Evolutionary conservation across 2,888 invertebrate genomes (phyloP).

Genomic region (Noctua janthe): DNA sequence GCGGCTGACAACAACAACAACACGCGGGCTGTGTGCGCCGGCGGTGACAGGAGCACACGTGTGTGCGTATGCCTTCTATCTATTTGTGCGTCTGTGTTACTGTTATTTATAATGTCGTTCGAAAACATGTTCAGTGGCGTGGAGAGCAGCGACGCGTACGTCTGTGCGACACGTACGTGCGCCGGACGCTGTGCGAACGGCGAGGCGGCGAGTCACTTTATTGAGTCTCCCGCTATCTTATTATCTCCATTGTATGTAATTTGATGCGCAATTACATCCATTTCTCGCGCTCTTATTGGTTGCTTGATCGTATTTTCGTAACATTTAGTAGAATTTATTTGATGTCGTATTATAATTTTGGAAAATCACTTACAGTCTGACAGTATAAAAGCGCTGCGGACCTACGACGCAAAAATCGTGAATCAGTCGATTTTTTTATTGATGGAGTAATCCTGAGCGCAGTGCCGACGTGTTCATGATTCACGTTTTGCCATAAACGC

Average conservation of each 20-base stretch:
- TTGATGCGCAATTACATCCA: conserved; percentile 28
- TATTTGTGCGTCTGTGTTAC: conserved; percentile 40
- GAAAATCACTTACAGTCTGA: not conserved
- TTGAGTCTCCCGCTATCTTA: conserved; percentile 14
- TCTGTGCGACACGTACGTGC: not conserved
- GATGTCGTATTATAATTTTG: not conserved
- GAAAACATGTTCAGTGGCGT: conserved; percentile 56
- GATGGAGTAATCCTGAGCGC: not conserved
- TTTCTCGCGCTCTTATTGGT: conserved; percentile 6
- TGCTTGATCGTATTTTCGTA: not conserved
- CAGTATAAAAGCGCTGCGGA: too few species aligned
- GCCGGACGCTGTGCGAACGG: not conserved
- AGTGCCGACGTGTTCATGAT: conserved; percentile 11
- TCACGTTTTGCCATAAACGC: conserved; percentile 26
- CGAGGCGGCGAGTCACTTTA: not conserved
- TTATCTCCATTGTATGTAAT: conserved; percentile 13
- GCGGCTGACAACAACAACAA: conserved; percentile 31
- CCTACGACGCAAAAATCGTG: not conserved
- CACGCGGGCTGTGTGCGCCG: conserved; percentile 1
- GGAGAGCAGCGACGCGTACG: not conserved
- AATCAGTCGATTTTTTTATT: not conserved
- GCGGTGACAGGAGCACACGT: not conserved
- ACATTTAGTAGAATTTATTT: not conserved
- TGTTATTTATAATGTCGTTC: conserved; percentile 43
- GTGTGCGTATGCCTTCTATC: conserved; percentile 13